A percentile compares a stretch with the other conserved stretches of the same genome.
phyloP scores from a whole-genome alignment of 2,113 vertebrate species.

The Corythoichthys intestinalis region DNA sequence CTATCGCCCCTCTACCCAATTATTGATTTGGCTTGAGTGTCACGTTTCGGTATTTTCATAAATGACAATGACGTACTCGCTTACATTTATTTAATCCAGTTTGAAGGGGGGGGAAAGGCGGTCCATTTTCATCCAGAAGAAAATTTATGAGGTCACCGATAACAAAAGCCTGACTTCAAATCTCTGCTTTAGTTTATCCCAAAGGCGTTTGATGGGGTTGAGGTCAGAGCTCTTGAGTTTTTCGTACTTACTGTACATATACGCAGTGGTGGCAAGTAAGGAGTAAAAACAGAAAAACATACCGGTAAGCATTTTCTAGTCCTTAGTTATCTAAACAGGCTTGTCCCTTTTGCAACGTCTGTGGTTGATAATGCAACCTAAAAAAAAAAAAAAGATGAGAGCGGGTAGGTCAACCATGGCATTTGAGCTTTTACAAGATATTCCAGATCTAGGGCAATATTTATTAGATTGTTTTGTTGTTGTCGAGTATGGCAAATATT shows the following conservation, averaged over 20 bases:
- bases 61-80: background rate
- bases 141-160: background rate
- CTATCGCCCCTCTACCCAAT: conserved; percentile 13
- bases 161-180: background rate
- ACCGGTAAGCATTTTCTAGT: too few relatives aligned
- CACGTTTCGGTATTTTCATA: background rate
- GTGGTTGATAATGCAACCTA: too few relatives aligned
- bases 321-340: too few relatives aligned
- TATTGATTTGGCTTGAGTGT: background rate
- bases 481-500: too few relatives aligned
- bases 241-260: background rate
- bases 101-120: background rate
- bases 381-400: too few relatives aligned
- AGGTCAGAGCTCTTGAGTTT: background rate
- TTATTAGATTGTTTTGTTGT: too few relatives aligned
- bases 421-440: too few relatives aligned
- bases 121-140: background rate
- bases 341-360: too few relatives aligned
- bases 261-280: background rate
- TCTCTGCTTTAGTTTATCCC: background rate
- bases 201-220: background rate
- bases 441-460: too few relatives aligned
- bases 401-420: too few relatives aligned
- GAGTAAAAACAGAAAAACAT: too few relatives aligned
- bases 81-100: background rate